phyloP scores from a whole-genome alignment of 2,888 invertebrate genomes.

The Netelia inedita region DNA sequence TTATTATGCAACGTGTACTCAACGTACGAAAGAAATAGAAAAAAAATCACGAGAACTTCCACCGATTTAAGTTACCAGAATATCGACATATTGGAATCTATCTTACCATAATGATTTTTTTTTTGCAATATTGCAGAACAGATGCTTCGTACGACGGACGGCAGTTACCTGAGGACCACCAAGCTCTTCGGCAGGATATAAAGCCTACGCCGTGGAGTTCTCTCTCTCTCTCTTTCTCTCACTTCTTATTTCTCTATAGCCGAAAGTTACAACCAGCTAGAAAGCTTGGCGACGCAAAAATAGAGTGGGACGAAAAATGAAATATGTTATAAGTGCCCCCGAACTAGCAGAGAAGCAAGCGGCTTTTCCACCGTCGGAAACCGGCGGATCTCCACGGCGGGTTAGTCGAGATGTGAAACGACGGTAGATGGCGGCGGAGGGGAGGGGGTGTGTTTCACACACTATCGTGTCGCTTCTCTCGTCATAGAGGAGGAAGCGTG shows the following conservation, averaged over 20 bases:
- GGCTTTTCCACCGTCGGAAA: slow-evolving; percentile 64
- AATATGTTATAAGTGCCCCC: slow-evolving; percentile 83
- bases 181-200: slow-evolving; percentile 81
- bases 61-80: neutral
- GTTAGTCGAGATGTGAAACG: neutral
- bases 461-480: neutral
- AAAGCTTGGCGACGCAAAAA: slow-evolving; percentile 81
- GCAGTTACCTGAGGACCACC: slow-evolving; percentile 82
- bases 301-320: slow-evolving; percentile 84
- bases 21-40: neutral
- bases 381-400: slow-evolving; percentile 30
- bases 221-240: slow-evolving; percentile 56
- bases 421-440: neutral
- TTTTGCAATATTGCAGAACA: slow-evolving; percentile 23
- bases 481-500: neutral
- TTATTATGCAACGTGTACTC: neutral
- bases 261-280: slow-evolving; percentile 83
- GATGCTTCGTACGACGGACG: slow-evolving; percentile 80
- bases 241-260: neutral
- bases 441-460: neutral
- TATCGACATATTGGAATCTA: neutral
- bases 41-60: slow-evolving; percentile 1
- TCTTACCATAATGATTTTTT: slow-evolving; percentile 80
- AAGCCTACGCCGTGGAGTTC: slow-evolving; percentile 76
- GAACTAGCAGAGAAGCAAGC: slow-evolving; percentile 54